Evolutionary conservation across 2,888 invertebrate genomes (phyloP), one percentile per base, ranked within the genome.

Genomic region (Lochmaea capreae): DNA sequence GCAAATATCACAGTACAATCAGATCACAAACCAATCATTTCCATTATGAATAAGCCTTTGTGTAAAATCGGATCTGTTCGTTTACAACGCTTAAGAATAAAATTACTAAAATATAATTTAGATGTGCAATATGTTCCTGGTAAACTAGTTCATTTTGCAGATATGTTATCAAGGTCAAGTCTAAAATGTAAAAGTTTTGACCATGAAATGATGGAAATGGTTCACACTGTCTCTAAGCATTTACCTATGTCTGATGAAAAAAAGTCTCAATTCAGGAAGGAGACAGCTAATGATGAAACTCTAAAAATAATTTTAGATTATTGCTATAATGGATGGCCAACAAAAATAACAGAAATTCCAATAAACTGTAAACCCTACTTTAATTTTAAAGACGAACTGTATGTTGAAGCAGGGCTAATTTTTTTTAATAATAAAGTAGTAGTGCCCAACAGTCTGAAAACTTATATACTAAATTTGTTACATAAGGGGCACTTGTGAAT

Each of bases 71-170:
- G n/a, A n/a, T n/a, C n/a, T n/a, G n/a, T n/a, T n/a, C n/a, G n/a
- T n/a, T n/a, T n/a, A n/a, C n/a, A n/a, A n/a, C n/a, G n/a, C n/a
- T n/a, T n/a, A n/a, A n/a, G n/a, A n/a, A n/a, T n/a, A n/a, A n/a
- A n/a, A n/a, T n/a, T n/a, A n/a, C n/a, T n/a, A n/a, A n/a, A n/a
- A n/a, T n/a, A n/a, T n/a, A n/a, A n/a, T n/a, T n/a, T n/a, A n/a
- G n/a, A n/a, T n/a, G n/a, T n/a, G n/a, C n/a, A n/a, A n/a, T n/a
- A n/a, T n/a, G n/a, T n/a, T n/a, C 75, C 78, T 16, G 75, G 75
- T 43, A 77, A 79, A 78, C 26, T 78, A 54, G 71, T 77, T 18
- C 78, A 78, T 61, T 77, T 79, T 65, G 79, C 77, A 11, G 77
- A 78, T 43, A 77, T 80, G 74, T 46, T 78, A 39, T 76, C 77